Evolutionary conservation across 2,888 invertebrate species (phyloP), one percentile per base, ranked within the genome.

Genomic region (Serripes groenlandicus): DNA sequence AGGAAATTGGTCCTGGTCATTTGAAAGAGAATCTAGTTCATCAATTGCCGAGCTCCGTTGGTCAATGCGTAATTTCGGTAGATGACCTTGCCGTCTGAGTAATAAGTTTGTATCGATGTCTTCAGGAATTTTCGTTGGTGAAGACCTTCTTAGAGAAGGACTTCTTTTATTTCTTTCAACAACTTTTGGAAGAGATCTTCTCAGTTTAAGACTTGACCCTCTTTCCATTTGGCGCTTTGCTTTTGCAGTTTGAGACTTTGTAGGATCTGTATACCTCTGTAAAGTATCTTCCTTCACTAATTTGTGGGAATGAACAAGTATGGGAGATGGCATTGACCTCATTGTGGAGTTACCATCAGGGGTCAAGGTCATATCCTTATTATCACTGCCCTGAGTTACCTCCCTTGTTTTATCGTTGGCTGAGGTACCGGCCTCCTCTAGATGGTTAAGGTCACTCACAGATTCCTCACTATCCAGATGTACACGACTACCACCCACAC

Each of bases 291-390:
- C 92, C 68, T 90, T 89, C n/a, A 90, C 68, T 37, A 88, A 86
- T 52, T 86, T 89, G 64, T 87, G 90, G 52, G 92, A 92, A 83
- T 93, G 92, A 23, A 92, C 85, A 26, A 93, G 75, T 35, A 91
- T 74, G 7, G 92, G 92, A 7, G 92, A 92, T 1, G 92, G 90
- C 68, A 88, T 82, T 49, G 86, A 86, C 30, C 84, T 62, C 81
- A 88, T 83, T 11, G 86, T 85, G 3, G 83, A 23, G 69, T 74
- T 85, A 9, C 62, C 75, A 30, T 79, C 62, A 3, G 81, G 76
- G 30, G 75, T 86, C 21, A 81, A 26, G n/a, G 86, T 73, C 30
- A 73, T 79, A n/a, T n/a, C n/a, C n/a, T n/a, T n/a, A n/a, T n/a
- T n/a, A 23, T 80, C 83, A 26, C 62, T n/a, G 7, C 62, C 42